These are phyloP conservation scores for Sinocyclocheilus rhinocerous DNA, from an alignment of 2,113 vertebrate species.

Conservation along the genomic window DNA sequence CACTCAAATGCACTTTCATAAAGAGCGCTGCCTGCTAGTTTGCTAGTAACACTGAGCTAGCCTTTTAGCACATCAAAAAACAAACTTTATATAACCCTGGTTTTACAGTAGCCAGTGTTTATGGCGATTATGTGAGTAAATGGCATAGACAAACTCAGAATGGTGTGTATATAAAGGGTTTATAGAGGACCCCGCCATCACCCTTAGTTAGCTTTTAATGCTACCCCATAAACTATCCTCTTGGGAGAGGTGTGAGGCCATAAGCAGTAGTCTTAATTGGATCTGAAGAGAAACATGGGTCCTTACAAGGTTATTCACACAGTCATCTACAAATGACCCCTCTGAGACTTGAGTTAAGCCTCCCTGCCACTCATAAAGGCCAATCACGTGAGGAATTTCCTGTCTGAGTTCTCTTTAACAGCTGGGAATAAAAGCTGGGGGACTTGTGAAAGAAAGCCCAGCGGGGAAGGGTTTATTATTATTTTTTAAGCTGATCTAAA, in stretches of 20 bases:
- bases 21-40: too few relatives aligned
- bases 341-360: slow-evolving; percentile 80
- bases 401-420: slow-evolving; percentile 84
- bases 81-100: slow-evolving; percentile 26
- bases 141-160: slow-evolving; percentile 32
- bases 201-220: slow-evolving; percentile 80
- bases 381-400: slow-evolving; percentile 92
- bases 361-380: slow-evolving; percentile 83
- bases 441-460: slow-evolving; percentile 81
- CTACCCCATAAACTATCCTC: slow-evolving; percentile 83
- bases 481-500: slow-evolving; percentile 81
- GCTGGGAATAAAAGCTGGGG: slow-evolving; percentile 81
- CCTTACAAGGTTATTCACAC: slow-evolving; percentile 87
- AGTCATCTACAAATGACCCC: slow-evolving; percentile 85
- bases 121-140: slow-evolving; percentile 27
- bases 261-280: slow-evolving; percentile 83
- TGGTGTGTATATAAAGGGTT: background rate
- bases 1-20: background rate
- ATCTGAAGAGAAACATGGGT: slow-evolving; percentile 82
- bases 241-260: slow-evolving; percentile 75
- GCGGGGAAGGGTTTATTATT: slow-evolving; percentile 80
- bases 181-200: slow-evolving; percentile 47
- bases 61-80: slow-evolving; percentile 46
- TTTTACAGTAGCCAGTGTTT: slow-evolving; percentile 35
- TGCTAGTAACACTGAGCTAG: background rate